Base-by-base conservation (phyloP, 1,140 invertebrate species). In the Leucophenga varia region DNA sequence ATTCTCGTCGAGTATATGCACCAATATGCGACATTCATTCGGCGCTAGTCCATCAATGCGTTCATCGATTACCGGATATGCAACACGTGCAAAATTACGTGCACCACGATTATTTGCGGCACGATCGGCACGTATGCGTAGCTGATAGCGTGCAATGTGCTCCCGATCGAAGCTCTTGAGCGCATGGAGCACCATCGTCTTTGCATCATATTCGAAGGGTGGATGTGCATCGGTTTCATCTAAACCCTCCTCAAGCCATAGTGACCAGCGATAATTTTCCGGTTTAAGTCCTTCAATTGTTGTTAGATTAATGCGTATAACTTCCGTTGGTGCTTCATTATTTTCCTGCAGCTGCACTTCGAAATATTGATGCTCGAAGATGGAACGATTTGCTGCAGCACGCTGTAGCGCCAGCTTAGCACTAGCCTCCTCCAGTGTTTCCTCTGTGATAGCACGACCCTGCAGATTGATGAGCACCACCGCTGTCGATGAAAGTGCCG, bases 341-440 rank as follows among this genome's bases (percentile, higher is more conserved):
- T 89, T 89, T 74, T 89, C 88, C 51, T 85, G 83, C 6, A 91
- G 79, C 76, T 89, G 86, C 1, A 90, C 77, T 65, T 90, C 87
- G 54, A 88, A 89, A 59, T 89, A 89, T 10, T 84, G 72, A 48
- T 88, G 85, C 43, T 83, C 81, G 51, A 90, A 89, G 2, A 86
- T 76, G 52, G 79, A 77, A 25, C 22, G 22, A 25, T 25, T 25
- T 25, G n/a, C 13, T 6, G 22, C 22, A 10, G 22, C 22, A 25
- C 5, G 10, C 22, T 25, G 45, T n/a, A 57, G 43, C 2, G 64
- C 54, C 3, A 68, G 52, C 21, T 63, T 47, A 2, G 64, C 61
- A 3, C 54, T 58, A 7, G 59, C 28, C 0, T n/a, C n/a, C n/a
- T n/a, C 43, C 0, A 59, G 18, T 5, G 50, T 71, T 0, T 68